Base-by-base conservation (phyloP, 1,140 invertebrate species). In the Charaxes varanes region DNA sequence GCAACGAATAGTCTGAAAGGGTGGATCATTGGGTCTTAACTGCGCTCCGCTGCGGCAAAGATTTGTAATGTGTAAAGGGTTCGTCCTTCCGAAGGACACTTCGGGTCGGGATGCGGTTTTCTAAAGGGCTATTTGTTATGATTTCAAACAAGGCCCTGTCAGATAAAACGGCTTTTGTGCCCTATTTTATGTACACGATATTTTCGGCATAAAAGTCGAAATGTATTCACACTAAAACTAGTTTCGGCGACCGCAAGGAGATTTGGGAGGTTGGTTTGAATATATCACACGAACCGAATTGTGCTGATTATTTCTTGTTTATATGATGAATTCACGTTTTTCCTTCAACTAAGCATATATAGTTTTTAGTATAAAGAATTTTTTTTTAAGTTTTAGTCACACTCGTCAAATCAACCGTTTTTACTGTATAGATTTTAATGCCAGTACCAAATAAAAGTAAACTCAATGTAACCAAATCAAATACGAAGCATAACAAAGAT, bases 51-150 rank as follows among this genome's bases (percentile, higher is more conserved):
- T 50, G 62, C 37, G 55, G 62, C 53, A 57, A 77, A 78, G 71
- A 79, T 76, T 76, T 76, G 74, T 79, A 73, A 76, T 73, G 67
- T 67, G 67, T 77, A 72, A 76, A 73, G 64, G 54, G 50, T 66
- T 68, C 59, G 60, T 62, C 69, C 63, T 69, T 73, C 68, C 64
- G 60, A 64, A 68, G 53, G 66, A 71, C 63, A 66, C 61, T 72
- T 61, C 44, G 62, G 71, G 63, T 61, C 46, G 60, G 70, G 71
- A 76, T 80, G 73, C 61, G 73, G 70, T 78, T 81, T 76, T 71
- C 63, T 70, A 64, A 78, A 78, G 73, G 59, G 71, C 73, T 68
- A 77, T 81, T 71, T 73, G 66, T 80, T 80, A 80, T 80, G 76
- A 80, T 80, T 74, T 77, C 65, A 70, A 77, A 77, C 72, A 70